Percentiles rank a stretch among this genome's conserved stretches.
Evolutionary conservation across 2,113 vertebrate genomes (phyloP).

Genomic region (Tetraodon nigroviridis): DNA sequence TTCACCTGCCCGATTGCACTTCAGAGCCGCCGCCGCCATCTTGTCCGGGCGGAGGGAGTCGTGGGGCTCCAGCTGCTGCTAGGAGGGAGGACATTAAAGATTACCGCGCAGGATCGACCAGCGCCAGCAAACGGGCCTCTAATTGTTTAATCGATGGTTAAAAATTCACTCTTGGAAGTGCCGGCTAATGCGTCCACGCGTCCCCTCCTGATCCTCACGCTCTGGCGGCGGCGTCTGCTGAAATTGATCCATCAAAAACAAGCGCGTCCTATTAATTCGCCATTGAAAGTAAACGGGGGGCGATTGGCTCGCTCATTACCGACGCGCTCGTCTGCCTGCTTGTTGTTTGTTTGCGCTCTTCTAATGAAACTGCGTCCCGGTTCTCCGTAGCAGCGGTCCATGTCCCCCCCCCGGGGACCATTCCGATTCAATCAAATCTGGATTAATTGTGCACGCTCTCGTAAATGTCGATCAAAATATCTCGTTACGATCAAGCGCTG

Average conservation of each 20-base stretch:
- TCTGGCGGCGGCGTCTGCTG: no score
- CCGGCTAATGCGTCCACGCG: no score
- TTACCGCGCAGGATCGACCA: no score
- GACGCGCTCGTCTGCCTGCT: not conserved
- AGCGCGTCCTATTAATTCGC: not conserved
- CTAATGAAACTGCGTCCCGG: slow-evolving; percentile 14
- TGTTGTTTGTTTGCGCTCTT: slow-evolving; percentile 14
- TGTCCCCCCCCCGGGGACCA: slow-evolving; percentile 44
- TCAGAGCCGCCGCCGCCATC: no score
- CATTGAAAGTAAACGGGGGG: slow-evolving; percentile 4
- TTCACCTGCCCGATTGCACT: no score
- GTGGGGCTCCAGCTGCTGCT: no score
- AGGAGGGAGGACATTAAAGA: no score
- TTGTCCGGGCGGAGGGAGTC: no score
- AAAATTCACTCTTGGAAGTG: no score
- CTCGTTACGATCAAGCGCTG: slow-evolving; percentile 52
- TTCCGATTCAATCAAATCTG: slow-evolving; percentile 54
- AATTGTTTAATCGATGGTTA: not conserved
- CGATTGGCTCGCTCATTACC: not conserved
- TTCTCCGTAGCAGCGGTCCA: slow-evolving; percentile 36
- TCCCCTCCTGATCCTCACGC: no score
- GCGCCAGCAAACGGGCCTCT: not conserved
- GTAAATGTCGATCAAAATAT: slow-evolving; percentile 49
- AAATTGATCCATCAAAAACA: no score
- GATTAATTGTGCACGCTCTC: slow-evolving; percentile 44